Evolutionary conservation across 2,888 invertebrate species (phyloP), one percentile per base, ranked within the genome.

Genomic region (Drosophila macrospina): DNA sequence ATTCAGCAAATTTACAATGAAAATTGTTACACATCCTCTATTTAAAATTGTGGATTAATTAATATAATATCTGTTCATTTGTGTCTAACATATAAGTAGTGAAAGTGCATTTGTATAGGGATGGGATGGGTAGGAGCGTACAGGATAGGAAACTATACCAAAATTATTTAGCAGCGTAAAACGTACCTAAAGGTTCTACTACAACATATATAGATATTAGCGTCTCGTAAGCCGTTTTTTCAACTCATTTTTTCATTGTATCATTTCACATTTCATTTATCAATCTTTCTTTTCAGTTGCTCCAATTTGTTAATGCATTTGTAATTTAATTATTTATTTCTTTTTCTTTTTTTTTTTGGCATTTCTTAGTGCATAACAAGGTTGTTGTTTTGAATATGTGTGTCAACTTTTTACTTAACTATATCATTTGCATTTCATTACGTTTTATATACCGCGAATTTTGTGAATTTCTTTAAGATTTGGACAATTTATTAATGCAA

Each of bases 121-220:
- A 59, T 57, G 51, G 41, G 61, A 52, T 57, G 54, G 32, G 37
- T 28, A 45, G 20, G 24, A 39, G 41, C 26, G 47, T 30, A 42
- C 10, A 54, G 52, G 59, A 59, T 62, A 65, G 63, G 54, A 60
- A 78, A 57, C 63, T 79, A 74, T 69, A 69, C 66, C 61, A 60
- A 82, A 68, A 50, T 51, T 55, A 62, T 57, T 67, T 76, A 78
- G 76, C 73, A 74, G 67, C 60, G 50, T 66, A 61, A 77, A 82
- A 72, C 61, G 67, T 76, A 81, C 68, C 68, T 79, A 81, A 81
- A 59, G 56, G 62, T 68, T 76, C 64, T 82, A 86, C 71, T 80
- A 79, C 68, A 83, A 83, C 78, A 83, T 77, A 70, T 80, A 80
- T 73, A 77, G 76, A 84, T 83, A 86, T 84, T 83, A 83, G 83